Evolutionary conservation across 2,113 vertebrate species (phyloP).

Genomic region (Dicerorhinus sumatrensis): DNA sequence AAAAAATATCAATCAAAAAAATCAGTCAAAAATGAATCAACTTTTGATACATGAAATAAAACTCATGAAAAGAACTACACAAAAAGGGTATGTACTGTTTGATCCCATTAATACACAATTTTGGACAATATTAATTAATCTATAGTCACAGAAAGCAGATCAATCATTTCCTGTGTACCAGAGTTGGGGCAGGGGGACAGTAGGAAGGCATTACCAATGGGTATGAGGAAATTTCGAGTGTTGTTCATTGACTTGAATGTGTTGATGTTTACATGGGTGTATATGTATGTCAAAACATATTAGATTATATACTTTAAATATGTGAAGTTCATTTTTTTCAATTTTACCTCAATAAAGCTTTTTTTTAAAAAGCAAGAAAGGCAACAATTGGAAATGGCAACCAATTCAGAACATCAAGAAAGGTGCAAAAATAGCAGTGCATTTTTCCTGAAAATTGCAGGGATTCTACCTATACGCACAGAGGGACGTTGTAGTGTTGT

Average conservation of each 20-base stretch:
- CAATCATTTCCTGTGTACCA: not conserved
- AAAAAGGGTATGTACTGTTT: not conserved
- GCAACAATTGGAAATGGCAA: not conserved
- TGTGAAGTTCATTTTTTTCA: not conserved
- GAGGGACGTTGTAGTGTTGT: rapidly evolving
- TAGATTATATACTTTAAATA: not conserved
- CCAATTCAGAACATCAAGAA: not conserved
- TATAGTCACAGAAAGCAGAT: not conserved
- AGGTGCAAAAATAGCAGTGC: not conserved
- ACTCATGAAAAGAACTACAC: not conserved
- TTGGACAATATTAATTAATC: not conserved
- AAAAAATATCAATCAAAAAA: not conserved
- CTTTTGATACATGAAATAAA: not conserved
- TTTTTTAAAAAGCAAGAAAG: not conserved
- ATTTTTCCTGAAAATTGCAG: not conserved
- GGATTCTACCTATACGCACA: not conserved
- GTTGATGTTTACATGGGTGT: not conserved
- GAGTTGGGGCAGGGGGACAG: too few species aligned
- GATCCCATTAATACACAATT: not conserved
- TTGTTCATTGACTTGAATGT: not conserved
- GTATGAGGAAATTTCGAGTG: not conserved
- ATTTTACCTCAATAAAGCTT: not conserved
- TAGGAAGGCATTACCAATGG: too few species aligned
- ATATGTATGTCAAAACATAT: not conserved
- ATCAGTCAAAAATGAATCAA: not conserved